Conservation (phyloP, 1,140 invertebrate genomes). For the Heliconius hewitsoni region DNA sequence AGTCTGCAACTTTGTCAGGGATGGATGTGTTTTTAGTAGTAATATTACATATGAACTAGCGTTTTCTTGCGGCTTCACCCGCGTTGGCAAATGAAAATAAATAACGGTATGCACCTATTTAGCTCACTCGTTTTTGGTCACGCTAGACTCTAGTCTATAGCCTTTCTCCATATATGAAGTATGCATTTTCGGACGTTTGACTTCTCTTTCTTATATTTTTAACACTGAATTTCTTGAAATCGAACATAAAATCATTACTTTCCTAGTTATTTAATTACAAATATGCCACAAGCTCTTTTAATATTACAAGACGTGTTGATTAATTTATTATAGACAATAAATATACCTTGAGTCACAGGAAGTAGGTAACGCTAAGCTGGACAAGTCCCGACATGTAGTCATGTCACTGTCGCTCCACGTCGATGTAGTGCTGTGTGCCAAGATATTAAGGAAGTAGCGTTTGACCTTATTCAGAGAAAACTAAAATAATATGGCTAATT, state of each 20-base stretch:
- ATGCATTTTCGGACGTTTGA: too few relatives aligned
- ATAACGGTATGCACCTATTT: too few relatives aligned
- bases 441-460: constrained; percentile 17
- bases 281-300: too few relatives aligned
- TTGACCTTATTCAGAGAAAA: constrained; percentile 16
- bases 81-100: too few relatives aligned
- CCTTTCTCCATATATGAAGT: too few relatives aligned
- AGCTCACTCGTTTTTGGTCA: too few relatives aligned
- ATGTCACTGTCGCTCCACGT: background rate
- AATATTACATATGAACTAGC: background rate
- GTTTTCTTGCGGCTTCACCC: background rate
- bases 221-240: too few relatives aligned
- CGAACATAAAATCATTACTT: too few relatives aligned
- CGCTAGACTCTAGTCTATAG: too few relatives aligned
- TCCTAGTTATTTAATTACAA: too few relatives aligned
- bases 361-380: background rate
- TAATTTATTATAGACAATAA: background rate
- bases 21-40: background rate
- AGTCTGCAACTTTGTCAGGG: constrained; percentile 11
- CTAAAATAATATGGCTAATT: constrained; percentile 12
- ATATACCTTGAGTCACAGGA: background rate
- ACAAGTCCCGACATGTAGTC: background rate
- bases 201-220: too few relatives aligned
- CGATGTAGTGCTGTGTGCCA: constrained; percentile 8
- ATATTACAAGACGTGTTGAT: background rate